Evolutionary conservation across 2,113 vertebrate genomes (phyloP).

Genomic region (Anguilla japonica): DNA sequence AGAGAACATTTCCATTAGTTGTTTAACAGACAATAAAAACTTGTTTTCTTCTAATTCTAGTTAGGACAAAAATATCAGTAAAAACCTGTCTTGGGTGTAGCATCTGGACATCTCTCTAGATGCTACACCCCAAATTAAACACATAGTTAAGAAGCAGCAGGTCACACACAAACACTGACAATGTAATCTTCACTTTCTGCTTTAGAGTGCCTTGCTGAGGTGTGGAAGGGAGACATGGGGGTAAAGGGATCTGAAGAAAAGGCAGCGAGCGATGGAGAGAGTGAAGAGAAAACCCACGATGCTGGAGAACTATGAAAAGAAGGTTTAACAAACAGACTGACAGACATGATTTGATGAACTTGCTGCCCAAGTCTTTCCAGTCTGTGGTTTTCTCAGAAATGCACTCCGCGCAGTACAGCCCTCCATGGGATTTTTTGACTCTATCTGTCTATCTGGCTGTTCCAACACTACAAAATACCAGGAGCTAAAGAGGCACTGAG

Average conservation of each 20-base stretch:
- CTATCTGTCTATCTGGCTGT: neutral
- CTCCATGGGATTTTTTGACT: neutral
- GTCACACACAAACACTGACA: neutral
- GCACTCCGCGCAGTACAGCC: neutral
- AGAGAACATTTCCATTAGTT: no score
- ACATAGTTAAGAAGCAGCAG: neutral
- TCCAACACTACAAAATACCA: neutral
- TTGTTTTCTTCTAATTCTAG: neutral
- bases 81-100: no score
- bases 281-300: constrained; percentile 51
- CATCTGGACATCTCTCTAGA: no score
- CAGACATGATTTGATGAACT: neutral
- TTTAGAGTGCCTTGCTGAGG: constrained; percentile 77
- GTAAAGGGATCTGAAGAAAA: constrained; percentile 44
- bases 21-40: no score
- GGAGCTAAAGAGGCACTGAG: neutral
- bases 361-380: neutral
- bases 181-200: constrained; percentile 13
- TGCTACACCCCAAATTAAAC: neutral
- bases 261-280: neutral
- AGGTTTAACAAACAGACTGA: constrained; percentile 16
- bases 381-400: neutral
- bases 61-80: neutral
- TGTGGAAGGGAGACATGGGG: constrained; percentile 73
- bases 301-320: constrained; percentile 70